phyloP scores from a whole-genome alignment of 2,113 vertebrate species.

The Seriola aureovittata region DNA sequence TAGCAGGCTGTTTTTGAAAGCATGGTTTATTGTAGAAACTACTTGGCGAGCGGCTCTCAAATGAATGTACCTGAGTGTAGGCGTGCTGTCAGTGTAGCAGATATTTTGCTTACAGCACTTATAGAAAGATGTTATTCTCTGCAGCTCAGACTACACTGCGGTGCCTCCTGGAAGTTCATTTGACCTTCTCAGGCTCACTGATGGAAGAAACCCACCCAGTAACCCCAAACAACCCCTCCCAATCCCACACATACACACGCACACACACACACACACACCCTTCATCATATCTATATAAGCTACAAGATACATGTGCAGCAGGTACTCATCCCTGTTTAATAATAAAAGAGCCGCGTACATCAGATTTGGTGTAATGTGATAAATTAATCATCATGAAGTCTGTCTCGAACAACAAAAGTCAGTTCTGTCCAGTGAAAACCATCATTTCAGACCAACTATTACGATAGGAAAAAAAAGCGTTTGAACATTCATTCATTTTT shows the following conservation, averaged over 20 bases:
- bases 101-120: background rate
- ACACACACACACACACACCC: too few relatives aligned
- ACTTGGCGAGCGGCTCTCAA: background rate
- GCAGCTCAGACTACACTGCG: background rate
- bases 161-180: constrained; percentile 2
- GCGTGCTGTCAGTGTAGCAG: background rate
- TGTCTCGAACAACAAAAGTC: too few relatives aligned
- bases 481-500: too few relatives aligned
- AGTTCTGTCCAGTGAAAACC: too few relatives aligned
- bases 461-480: too few relatives aligned
- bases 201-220: background rate
- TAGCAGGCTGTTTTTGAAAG: background rate
- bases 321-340: background rate
- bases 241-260: too few relatives aligned
- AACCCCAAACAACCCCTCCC: background rate
- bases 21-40: background rate
- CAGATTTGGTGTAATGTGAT: background rate
- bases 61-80: background rate
- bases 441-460: too few relatives aligned
- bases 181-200: background rate
- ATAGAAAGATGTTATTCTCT: too few relatives aligned
- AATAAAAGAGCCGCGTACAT: background rate
- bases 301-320: background rate
- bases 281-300: background rate
- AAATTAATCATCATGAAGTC: constrained; percentile 3